These are phyloP conservation scores for Papilio machaon DNA, from an alignment of 1,140 invertebrate genomes.

Conservation along the genomic window DNA sequence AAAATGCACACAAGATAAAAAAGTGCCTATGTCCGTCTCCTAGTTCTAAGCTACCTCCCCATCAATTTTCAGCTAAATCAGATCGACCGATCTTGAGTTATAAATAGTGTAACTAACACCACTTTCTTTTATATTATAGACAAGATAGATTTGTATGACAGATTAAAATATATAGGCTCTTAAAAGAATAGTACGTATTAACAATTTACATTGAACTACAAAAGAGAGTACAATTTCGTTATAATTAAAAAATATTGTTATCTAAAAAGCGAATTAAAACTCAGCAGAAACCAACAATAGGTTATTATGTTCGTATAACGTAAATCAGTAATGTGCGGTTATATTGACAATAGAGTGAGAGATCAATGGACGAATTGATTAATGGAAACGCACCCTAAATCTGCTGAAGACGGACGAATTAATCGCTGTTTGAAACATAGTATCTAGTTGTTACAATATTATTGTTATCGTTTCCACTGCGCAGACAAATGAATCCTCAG, in stretches of 20 bases:
- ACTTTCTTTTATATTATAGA: no score
- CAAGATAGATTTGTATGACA: no score
- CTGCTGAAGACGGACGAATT: conserved; percentile 13
- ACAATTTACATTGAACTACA: neutral
- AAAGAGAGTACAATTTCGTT: neutral
- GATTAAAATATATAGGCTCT: no score
- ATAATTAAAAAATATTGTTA: neutral
- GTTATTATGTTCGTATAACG: neutral
- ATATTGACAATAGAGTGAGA: neutral
- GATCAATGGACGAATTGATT: neutral
- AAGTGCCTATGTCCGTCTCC: no score
- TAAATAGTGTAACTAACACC: no score
- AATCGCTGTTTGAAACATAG: neutral
- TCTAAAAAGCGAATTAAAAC: neutral
- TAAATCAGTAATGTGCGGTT: neutral
- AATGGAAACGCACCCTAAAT: neutral
- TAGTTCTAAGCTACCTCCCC: no score
- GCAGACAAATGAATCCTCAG: no score
- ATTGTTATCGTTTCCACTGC: neutral
- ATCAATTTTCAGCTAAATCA: no score
- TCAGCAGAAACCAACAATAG: neutral
- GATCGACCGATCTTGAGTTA: no score
- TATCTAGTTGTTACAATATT: neutral
- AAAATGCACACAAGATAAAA: no score
- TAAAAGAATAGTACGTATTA: neutral